A percentile compares a stretch with the other conserved stretches of the same genome.
Conservation (phyloP, 2,797 vertebrate genomes). For the Arnoldichthys spilopterus region DNA sequence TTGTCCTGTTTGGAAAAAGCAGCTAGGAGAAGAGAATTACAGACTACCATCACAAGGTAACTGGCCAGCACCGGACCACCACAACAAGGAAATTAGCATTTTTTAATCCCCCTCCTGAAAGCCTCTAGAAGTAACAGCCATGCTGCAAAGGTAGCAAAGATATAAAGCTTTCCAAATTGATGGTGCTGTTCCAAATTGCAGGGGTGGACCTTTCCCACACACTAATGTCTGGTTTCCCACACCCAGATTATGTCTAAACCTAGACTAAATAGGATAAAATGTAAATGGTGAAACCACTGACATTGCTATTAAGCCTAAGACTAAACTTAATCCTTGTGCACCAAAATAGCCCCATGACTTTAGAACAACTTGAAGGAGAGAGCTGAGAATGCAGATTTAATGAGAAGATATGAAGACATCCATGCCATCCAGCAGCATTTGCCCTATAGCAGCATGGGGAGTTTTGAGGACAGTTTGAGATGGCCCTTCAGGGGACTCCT, state of each 20-base stretch:
- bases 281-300: neutral
- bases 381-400: slow-evolving; percentile 1
- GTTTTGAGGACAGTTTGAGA: neutral
- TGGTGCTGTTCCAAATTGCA: neutral
- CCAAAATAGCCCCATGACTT: neutral
- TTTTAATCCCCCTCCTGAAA: neutral
- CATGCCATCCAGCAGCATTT: neutral
- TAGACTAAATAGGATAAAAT: neutral
- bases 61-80: slow-evolving; percentile 19
- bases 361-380: neutral
- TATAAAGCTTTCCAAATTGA: neutral
- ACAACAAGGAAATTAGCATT: slow-evolving; percentile 17
- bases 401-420: neutral
- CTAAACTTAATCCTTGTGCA: neutral
- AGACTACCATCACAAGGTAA: slow-evolving; percentile 31
- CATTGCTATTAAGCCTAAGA: neutral
- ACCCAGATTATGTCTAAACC: neutral
- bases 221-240: neutral
- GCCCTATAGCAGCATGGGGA: neutral
- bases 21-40: slow-evolving; percentile 40
- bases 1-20: slow-evolving; percentile 34
- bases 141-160: slow-evolving; percentile 2
- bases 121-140: neutral
- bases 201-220: neutral
- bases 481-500: slow-evolving; percentile 34